Evolutionary conservation across 1,140 invertebrate genomes (phyloP).

Genomic region (Apis cerana): DNA sequence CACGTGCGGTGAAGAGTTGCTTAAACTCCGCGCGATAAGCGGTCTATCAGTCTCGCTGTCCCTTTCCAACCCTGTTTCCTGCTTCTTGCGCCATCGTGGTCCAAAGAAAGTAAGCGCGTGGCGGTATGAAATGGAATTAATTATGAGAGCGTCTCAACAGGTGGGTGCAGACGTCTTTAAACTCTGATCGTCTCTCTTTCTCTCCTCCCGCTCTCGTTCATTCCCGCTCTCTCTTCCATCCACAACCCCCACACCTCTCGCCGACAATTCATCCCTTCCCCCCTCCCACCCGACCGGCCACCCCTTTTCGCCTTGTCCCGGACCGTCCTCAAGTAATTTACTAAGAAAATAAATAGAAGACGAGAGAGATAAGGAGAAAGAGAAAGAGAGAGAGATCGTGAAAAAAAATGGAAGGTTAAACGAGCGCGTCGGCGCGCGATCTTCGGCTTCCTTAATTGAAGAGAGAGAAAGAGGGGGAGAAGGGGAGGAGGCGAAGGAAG

Average conservation of each 20-base stretch:
- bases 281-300: conserved; percentile 25
- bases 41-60: conserved; percentile 34
- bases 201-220: conserved; percentile 9
- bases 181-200: conserved; percentile 57
- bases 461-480: not conserved
- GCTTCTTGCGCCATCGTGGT: conserved; percentile 43
- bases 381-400: conserved; percentile 32
- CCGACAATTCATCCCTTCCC: conserved; percentile 46
- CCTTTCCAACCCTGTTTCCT: conserved; percentile 27
- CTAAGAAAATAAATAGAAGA: conserved; percentile 79
- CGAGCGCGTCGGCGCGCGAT: conserved; percentile 70
- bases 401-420: conserved; percentile 74
- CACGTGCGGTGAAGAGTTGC: conserved; percentile 4
- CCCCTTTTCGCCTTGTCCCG: conserved; percentile 69
- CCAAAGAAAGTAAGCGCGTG: conserved; percentile 68
- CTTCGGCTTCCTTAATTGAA: conserved; percentile 71
- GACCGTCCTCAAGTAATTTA: conserved; percentile 77
- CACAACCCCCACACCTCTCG: conserved; percentile 26
- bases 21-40: conserved; percentile 13
- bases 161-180: conserved; percentile 79
- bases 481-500: not conserved
- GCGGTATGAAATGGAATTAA: conserved; percentile 81
- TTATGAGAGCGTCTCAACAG: conserved; percentile 80
- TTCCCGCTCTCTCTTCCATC: conserved; percentile 52
- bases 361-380: conserved; percentile 10